A percentile compares a stretch with the other conserved stretches of the same genome.
These are phyloP conservation scores for Nettapus auritus DNA, from an alignment of 2,113 vertebrate species.

Conservation along the genomic window DNA sequence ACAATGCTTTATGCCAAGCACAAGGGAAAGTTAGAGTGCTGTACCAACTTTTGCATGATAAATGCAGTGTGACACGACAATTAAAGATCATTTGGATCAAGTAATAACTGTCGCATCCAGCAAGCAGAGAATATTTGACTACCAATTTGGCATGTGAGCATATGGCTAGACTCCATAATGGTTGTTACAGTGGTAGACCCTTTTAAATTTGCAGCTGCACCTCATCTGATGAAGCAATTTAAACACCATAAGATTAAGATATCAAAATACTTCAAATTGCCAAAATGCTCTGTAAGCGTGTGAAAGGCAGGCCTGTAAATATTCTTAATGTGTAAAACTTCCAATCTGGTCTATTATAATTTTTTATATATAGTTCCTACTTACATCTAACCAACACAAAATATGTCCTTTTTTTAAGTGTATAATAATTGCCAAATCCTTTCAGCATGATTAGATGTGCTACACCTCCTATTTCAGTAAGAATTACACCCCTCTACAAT, in stretches of 20 bases:
- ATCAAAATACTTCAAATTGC: conserved; percentile 6
- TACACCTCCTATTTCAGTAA: not conserved
- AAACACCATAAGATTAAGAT: not conserved
- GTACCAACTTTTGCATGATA: not conserved
- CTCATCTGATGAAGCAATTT: not conserved
- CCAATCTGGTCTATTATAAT: not conserved
- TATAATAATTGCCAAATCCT: not conserved
- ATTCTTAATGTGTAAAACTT: not conserved
- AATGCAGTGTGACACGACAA: not conserved
- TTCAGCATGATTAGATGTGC: not conserved
- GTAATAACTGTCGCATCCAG: not conserved
- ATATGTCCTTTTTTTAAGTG: not conserved
- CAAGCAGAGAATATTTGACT: not conserved
- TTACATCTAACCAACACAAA: not conserved
- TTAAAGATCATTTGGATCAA: conserved; percentile 16
- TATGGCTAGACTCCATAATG: not conserved
- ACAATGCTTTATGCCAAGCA: not conserved
- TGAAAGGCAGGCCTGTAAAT: not conserved
- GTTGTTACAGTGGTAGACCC: not conserved
- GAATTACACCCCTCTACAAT: not conserved
- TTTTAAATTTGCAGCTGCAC: conserved; percentile 25
- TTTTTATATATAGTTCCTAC: not conserved
- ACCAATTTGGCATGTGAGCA: not conserved
- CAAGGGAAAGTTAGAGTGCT: not conserved
- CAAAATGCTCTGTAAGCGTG: not conserved